Conservation (phyloP, 2,113 vertebrate genomes). For the Aix galericulata region DNA sequence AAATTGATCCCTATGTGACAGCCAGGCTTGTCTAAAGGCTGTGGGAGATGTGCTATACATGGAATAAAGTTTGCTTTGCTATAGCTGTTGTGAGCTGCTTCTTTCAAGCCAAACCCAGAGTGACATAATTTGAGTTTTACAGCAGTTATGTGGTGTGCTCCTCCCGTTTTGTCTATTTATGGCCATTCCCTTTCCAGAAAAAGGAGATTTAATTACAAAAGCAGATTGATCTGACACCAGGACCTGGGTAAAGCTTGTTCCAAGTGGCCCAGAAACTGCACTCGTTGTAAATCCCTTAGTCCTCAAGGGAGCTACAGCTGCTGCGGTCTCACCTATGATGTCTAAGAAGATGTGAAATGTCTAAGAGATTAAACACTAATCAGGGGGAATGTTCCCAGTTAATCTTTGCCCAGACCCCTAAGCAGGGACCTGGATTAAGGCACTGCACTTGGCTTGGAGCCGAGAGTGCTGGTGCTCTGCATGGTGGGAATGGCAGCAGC, state of each 20-base stretch:
- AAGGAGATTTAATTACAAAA: slow-evolving; percentile 11
- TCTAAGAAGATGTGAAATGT: slow-evolving; percentile 45
- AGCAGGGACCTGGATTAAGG: slow-evolving; percentile 7
- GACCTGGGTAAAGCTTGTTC: not conserved
- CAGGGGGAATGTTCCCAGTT: not conserved
- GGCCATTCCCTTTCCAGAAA: not conserved
- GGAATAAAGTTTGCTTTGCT: not conserved
- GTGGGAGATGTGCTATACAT: not conserved
- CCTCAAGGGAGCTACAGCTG: not conserved
- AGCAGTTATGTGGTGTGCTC: fast-evolving
- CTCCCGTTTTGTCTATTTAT: not conserved
- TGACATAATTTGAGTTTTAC: not conserved
- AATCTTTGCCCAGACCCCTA: slow-evolving; percentile 26
- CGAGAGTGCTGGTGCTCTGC: fast-evolving
- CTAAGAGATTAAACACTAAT: not conserved
- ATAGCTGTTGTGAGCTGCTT: not conserved
- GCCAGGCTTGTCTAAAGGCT: not conserved
- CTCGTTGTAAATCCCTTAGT: not conserved
- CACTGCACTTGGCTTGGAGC: not conserved
- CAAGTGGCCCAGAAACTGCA: not conserved
- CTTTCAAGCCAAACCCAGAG: not conserved
- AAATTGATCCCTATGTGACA: not conserved
- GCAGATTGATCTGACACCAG: slow-evolving; percentile 24
- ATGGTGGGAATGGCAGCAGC: not conserved
- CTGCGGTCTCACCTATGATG: not conserved